phyloP scores from a whole-genome alignment of 2,113 vertebrate species.

The Pluvianellus socialis region DNA sequence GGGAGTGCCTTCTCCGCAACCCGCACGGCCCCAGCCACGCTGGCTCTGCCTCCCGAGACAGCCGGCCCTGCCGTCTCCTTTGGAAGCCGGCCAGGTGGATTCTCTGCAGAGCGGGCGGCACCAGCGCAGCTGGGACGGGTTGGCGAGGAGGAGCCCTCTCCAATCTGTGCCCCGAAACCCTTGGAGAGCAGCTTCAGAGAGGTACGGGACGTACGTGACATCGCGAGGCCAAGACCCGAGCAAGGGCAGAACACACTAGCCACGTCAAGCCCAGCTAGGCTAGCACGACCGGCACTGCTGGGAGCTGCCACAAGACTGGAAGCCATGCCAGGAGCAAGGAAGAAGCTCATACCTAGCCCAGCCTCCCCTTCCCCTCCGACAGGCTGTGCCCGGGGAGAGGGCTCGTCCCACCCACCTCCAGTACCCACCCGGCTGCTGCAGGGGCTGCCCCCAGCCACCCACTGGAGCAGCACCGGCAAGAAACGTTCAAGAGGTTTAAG shows the following conservation, averaged over 20 bases:
- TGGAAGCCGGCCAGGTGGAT: background rate
- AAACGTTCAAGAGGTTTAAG: background rate
- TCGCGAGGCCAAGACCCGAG: accelerated
- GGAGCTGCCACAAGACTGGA: background rate
- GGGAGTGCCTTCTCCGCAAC: background rate
- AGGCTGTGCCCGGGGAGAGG: background rate
- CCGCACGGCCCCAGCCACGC: accelerated
- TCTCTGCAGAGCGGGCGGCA: background rate
- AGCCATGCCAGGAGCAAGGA: background rate
- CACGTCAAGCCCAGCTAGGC: accelerated
- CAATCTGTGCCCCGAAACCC: background rate
- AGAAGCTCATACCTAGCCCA: background rate
- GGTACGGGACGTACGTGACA: accelerated
- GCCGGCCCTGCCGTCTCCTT: background rate
- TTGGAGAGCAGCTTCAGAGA: accelerated
- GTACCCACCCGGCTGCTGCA: accelerated
- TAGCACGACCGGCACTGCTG: background rate
- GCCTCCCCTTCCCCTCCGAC: background rate
- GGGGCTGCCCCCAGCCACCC: background rate
- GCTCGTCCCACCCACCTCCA: background rate
- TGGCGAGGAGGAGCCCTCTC: background rate
- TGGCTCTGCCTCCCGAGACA: background rate
- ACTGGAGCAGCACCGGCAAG: background rate
- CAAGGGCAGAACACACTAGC: background rate
- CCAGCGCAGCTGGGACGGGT: background rate